Percentiles rank a stretch among this genome's conserved stretches.
These are phyloP conservation scores for Thunnus thynnus DNA, from an alignment of 2,113 vertebrate species.

Conservation along the genomic window DNA sequence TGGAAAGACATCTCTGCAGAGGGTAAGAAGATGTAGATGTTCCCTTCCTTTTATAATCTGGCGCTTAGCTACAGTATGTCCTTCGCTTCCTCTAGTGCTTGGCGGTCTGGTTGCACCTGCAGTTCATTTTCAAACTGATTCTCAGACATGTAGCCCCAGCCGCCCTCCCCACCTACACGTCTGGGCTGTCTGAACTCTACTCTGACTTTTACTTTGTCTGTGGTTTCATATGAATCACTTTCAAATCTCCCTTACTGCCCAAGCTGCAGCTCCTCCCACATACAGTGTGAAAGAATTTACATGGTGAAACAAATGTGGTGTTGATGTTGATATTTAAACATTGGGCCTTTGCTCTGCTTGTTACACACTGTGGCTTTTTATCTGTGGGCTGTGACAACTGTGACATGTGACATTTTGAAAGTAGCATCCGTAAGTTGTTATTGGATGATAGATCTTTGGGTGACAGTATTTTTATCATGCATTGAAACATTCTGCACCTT, in stretches of 20 bases:
- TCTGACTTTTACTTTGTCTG: constrained; percentile 32
- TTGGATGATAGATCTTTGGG: background rate
- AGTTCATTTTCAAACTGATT: constrained; percentile 39
- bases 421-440: background rate
- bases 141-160: constrained; percentile 28
- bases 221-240: constrained; percentile 58
- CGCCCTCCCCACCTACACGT: constrained; percentile 63
- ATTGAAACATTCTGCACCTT: background rate
- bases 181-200: constrained; percentile 49
- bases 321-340: background rate
- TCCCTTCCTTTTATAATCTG: background rate
- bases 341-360: background rate
- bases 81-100: background rate
- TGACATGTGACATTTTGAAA: background rate
- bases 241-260: constrained; percentile 42
- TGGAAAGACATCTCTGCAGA: constrained; percentile 97
- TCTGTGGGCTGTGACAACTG: background rate
- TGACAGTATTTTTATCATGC: background rate
- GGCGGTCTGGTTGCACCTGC: background rate
- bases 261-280: constrained; percentile 34
- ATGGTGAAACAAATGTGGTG: background rate
- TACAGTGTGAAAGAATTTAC: constrained; percentile 4
- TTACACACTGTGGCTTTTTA: background rate
- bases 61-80: background rate
- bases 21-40: constrained; percentile 82